Percentiles rank a stretch among this genome's conserved stretches.
Evolutionary conservation across 2,888 invertebrate species (phyloP).

Genomic region (Coenonympha glycerion): DNA sequence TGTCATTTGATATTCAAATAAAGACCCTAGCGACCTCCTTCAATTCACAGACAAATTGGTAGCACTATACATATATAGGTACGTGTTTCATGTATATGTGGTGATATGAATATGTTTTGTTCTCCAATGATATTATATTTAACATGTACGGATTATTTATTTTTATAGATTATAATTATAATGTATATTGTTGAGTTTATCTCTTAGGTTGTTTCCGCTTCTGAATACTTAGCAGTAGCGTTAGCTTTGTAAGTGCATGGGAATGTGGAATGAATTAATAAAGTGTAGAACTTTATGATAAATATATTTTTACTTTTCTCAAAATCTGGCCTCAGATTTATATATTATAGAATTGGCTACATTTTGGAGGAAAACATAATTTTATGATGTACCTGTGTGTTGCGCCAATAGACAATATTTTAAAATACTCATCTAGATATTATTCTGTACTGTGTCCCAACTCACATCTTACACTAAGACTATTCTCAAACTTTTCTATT

Average conservation of each 20-base stretch:
- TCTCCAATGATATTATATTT: slow-evolving; percentile 47
- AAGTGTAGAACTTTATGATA: slow-evolving; percentile 40
- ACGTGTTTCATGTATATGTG: slow-evolving; percentile 44
- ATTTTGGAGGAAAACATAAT: slow-evolving; percentile 49
- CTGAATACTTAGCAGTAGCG: slow-evolving; percentile 32
- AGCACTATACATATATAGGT: too few relatives aligned
- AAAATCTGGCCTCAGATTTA: slow-evolving; percentile 49
- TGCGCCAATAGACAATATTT: slow-evolving; percentile 65
- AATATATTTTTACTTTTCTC: slow-evolving; percentile 51
- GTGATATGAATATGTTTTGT: slow-evolving; percentile 54
- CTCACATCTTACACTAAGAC: slow-evolving; percentile 19
- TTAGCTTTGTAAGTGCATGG: slow-evolving; percentile 33
- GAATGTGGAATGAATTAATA: slow-evolving; percentile 47
- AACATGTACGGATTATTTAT: slow-evolving; percentile 28
- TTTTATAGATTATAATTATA: slow-evolving; percentile 43
- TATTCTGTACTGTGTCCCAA: slow-evolving; percentile 10
- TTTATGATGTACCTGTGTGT: slow-evolving; percentile 69
- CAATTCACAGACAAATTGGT: too few relatives aligned
- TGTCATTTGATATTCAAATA: too few relatives aligned
- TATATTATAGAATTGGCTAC: slow-evolving; percentile 46
- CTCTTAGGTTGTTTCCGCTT: slow-evolving; percentile 48
- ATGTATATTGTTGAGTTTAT: slow-evolving; percentile 45
- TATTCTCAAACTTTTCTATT: slow-evolving; percentile 18
- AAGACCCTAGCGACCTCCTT: too few relatives aligned
- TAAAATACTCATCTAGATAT: too few relatives aligned